Evolutionary conservation across 2,888 invertebrate species (phyloP), one percentile per base, ranked within the genome.

Genomic region (Xestia ashworthii): DNA sequence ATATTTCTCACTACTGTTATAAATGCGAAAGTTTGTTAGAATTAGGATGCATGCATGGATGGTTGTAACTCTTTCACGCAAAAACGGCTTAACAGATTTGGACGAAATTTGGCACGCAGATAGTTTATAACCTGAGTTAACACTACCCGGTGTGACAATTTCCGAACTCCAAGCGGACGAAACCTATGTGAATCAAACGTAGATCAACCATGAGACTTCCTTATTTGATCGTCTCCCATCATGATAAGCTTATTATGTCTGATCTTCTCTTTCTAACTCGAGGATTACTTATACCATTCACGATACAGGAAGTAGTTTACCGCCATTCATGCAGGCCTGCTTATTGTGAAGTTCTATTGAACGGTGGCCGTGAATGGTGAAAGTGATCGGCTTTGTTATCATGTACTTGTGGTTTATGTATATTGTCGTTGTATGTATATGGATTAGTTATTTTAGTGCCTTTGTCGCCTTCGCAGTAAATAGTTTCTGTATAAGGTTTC

Each of bases 361-460:
- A 58, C n/a, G 6, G n/a, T 74, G 78, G 65, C 78, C 71, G 68
- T 82, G 83, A 65, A 53, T n/a, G 78, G 85, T 71, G 78, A 85
- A 83, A 83, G 82, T 68, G 22, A 74, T 81, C 58, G 53, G 38
- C 22, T 67, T 76, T 70, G 50, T 82, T 62, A 41, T 32, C 32
- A 32, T 67, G 41, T 62, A 62, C 62, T 38, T 9, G 38, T 76
- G 44, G 32, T 77, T 46, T 68, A 44, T 78, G 9, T 32, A 32
- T 32, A 32, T 32, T 32, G 32, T 58, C 44, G 14, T 76, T 71
- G 38, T 78, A 3, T 58, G 46, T 70, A 0, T 55, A 50, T 48
- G 65, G 60, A 76, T 53, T 48, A 68, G 48, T 60, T 81, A 71
- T 83, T 77, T 77, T 44, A 46, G 41, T 50, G 32, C 19, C 62